Conservation (phyloP, 2,113 vertebrate species). For the Sander vitreus region DNA sequence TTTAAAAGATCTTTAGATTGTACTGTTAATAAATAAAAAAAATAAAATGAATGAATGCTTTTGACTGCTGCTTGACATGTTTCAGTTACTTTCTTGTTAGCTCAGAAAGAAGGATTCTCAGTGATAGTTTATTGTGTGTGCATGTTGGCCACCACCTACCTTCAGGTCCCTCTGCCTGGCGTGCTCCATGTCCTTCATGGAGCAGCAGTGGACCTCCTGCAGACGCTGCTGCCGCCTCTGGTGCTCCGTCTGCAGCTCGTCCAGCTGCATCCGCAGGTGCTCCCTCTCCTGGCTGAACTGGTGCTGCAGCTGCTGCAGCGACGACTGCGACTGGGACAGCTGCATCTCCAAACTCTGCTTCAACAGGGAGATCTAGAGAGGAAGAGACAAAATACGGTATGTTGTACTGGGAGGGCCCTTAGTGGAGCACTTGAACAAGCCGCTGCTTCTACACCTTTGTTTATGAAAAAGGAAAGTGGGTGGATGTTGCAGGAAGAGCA, state of each 20-base stretch:
- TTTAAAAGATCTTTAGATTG: too few relatives aligned
- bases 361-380: conserved; percentile 92
- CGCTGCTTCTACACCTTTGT: neutral
- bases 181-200: conserved; percentile 94
- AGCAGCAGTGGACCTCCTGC: conserved; percentile 92
- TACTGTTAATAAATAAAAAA: too few relatives aligned
- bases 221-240: conserved; percentile 92
- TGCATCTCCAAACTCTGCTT: conserved; percentile 99
- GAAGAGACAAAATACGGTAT: neutral
- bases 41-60: too few relatives aligned
- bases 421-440: neutral
- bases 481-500: neutral
- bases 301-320: conserved; percentile 95
- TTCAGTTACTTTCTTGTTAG: too few relatives aligned
- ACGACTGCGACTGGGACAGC: conserved; percentile 96
- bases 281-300: conserved; percentile 97
- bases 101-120: too few relatives aligned
- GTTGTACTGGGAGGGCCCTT: neutral
- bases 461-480: neutral
- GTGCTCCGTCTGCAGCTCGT: conserved; percentile 95
- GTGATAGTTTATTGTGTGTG: neutral
- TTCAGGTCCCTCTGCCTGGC: conserved; percentile 92
- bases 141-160: conserved; percentile 77
- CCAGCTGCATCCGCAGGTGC: conserved; percentile 94
- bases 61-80: too few relatives aligned